These are phyloP conservation scores for Teinopalpus imperialis DNA, from an alignment of 2,888 invertebrate species.

Conservation along the genomic window DNA sequence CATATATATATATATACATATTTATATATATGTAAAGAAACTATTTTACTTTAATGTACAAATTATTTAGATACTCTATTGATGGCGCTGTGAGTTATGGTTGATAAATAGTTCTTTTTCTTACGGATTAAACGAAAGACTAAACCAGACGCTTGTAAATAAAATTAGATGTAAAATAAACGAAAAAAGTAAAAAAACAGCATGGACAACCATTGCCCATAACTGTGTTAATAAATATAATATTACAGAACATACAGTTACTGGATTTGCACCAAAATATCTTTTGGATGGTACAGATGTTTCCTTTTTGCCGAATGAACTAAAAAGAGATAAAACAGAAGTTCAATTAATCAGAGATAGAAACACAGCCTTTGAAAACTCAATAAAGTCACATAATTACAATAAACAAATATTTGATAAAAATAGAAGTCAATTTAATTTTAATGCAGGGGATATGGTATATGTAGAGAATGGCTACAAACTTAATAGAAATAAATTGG, in stretches of 20 bases:
- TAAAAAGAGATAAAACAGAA: not conserved
- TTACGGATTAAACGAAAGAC: not conserved
- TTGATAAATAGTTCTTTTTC: too few species aligned
- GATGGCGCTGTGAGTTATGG: too few species aligned
- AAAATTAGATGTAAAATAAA: not conserved
- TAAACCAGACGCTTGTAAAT: not conserved
- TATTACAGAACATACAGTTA: not conserved
- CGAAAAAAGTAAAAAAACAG: not conserved
- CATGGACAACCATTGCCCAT: not conserved
- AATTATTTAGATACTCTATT: too few species aligned
- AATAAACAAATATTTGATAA: not conserved
- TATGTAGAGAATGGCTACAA: not conserved
- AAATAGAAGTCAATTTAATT: not conserved
- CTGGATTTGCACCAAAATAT: not conserved
- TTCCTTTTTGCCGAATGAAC: not conserved
- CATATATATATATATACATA: too few species aligned
- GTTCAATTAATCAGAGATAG: not conserved
- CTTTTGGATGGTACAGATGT: not conserved
- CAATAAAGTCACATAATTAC: not conserved
- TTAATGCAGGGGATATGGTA: not conserved
- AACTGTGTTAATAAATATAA: not conserved
- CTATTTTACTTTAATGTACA: too few species aligned
- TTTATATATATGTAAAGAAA: too few species aligned
- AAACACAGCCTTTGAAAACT: not conserved
- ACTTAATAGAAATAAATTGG: not conserved